These are phyloP conservation scores for Philonicus albiceps DNA, from an alignment of 2,888 invertebrate genomes.

Conservation along the genomic window DNA sequence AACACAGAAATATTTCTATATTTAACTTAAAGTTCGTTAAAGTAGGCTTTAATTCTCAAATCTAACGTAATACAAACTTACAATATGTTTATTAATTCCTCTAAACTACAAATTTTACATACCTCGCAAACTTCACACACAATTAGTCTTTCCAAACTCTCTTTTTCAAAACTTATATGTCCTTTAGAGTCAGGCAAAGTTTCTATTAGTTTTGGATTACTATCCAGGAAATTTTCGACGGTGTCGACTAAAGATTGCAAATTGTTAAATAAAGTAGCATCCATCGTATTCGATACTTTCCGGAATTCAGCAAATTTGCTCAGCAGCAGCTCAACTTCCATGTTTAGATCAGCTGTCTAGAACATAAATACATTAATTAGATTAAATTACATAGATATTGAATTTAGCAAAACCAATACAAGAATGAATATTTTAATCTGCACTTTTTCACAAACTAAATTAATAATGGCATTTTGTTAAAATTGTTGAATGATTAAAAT, in stretches of 20 bases:
- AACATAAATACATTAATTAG: not conserved
- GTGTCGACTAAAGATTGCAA: conserved; percentile 22
- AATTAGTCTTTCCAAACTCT: not conserved
- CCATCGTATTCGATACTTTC: conserved; percentile 3
- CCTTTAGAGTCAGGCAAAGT: not conserved
- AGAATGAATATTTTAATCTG: not conserved
- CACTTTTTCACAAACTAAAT: not conserved
- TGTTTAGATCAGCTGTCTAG: conserved; percentile 44
- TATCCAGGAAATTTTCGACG: conserved; percentile 41
- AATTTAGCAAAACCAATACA: not conserved
- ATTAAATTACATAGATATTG: not conserved
- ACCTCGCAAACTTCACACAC: conserved; percentile 38
- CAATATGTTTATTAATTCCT: not conserved
- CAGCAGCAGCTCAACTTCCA: conserved; percentile 25
- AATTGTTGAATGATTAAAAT: too few species aligned
- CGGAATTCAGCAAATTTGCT: conserved; percentile 33
- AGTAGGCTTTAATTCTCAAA: not conserved
- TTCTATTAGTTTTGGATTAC: not conserved
- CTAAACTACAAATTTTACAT: not conserved
- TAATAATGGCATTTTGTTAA: too few species aligned
- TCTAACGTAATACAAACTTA: not conserved
- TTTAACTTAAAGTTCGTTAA: too few species aligned
- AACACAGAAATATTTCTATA: too few species aligned
- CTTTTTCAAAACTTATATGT: not conserved
- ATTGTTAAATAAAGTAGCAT: conserved; percentile 1